phyloP scores from a whole-genome alignment of 2,113 vertebrate species.

The Aspiorhynchus laticeps region DNA sequence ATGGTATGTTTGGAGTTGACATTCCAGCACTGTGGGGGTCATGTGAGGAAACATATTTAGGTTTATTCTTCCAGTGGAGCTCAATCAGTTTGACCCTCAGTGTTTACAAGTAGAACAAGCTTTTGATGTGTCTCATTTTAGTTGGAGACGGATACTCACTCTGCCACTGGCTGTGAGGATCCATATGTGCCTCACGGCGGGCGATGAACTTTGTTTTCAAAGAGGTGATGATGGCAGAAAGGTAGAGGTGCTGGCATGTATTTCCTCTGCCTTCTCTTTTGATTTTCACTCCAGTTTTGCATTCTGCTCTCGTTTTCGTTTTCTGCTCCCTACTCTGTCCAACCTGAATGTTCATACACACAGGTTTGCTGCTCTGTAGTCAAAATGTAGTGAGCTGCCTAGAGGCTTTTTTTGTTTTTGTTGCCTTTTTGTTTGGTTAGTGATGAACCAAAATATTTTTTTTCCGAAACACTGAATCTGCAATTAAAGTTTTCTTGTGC shows the following conservation, averaged over 20 bases:
- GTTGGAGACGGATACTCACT: slow-evolving; percentile 29
- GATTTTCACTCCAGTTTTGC: neutral
- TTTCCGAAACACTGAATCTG: neutral
- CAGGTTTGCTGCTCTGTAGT: neutral
- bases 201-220: slow-evolving; percentile 47
- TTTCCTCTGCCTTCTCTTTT: slow-evolving; percentile 9
- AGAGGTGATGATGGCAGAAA: slow-evolving; percentile 37
- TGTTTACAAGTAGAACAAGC: slow-evolving; percentile 46
- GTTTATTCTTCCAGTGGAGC: slow-evolving; percentile 40
- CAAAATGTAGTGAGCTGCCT: neutral
- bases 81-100: slow-evolving; percentile 35
- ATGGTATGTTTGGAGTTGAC: slow-evolving; percentile 45
- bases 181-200: slow-evolving; percentile 42
- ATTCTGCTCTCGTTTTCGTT: neutral
- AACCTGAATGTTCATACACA: neutral
- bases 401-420: neutral
- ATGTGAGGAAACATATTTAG: slow-evolving; percentile 26
- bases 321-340: slow-evolving; percentile 14
- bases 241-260: slow-evolving; percentile 7
- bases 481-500: neutral
- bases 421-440: neutral
- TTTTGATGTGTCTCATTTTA: slow-evolving; percentile 53
- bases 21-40: slow-evolving; percentile 36
- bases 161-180: slow-evolving; percentile 48
- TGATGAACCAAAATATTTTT: neutral